Evolutionary conservation across 2,797 vertebrate species (phyloP), one percentile per base, ranked within the genome.

Genomic region (Hypotaenidia philippensis): DNA sequence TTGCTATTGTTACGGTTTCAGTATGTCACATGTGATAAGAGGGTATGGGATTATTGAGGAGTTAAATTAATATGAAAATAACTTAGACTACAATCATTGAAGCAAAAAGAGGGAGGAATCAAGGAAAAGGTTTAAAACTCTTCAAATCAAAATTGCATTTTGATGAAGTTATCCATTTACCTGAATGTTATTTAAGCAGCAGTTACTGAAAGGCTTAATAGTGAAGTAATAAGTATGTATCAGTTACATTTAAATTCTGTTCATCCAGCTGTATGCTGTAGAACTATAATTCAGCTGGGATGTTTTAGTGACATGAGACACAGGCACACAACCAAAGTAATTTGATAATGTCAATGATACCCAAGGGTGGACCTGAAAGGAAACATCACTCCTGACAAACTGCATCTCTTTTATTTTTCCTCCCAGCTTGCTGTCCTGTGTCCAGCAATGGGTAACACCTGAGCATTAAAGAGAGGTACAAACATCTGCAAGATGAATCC

Each of bases 61-160:
- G 63, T 40, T 55, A 78, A 91, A 44, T 65, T 41, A 81, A 40
- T 26, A 19, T 34, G n/a, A 68, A 78, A 88, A 77, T 34, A 3
- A 71, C 21, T 38, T 72, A n/a, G 68, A 25, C 22, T 36, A 5
- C 41, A 74, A 64, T 38, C 10, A 34, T 6, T 21, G 20, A 81
- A 85, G 15, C 4, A 79, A 55, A 81, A 56, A 8, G 5, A 69
- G 5, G 16, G 25, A 38, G 21, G 22, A 78, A 79, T 74, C 7
- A 64, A 80, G 29, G 15, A 41, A 68, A 71, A 60, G 2, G 9
- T 63, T 78, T 69, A 57, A 92, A 93, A 52, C 2, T 31, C 14
- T 83, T 61, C 11, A 88, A 57, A 78, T 47, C 53, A 78, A 68
- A 87, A 41, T 6, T 38, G 13, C 44, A 49, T 85, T 91, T 91